A percentile compares a stretch with the other conserved stretches of the same genome.
Conservation (phyloP, 1,140 invertebrate species). For the Hyles euphorbiae region DNA sequence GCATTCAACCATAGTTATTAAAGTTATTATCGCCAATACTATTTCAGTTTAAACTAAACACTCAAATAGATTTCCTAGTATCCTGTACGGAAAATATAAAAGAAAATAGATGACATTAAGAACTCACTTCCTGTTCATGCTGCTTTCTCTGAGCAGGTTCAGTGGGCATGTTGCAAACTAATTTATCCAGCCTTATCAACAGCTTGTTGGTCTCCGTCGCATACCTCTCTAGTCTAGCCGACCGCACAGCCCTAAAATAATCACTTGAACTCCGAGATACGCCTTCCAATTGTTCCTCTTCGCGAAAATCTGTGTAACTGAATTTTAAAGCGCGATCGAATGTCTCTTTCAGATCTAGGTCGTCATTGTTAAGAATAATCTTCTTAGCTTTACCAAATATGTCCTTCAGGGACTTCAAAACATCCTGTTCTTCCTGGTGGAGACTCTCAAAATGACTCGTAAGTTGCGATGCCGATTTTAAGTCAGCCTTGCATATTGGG, state of each 20-base stretch:
- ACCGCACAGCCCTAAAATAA: slow-evolving; percentile 84
- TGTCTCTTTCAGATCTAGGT: slow-evolving; percentile 76
- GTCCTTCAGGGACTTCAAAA: slow-evolving; percentile 93
- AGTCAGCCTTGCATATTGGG: slow-evolving; percentile 93
- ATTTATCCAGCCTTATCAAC: slow-evolving; percentile 94
- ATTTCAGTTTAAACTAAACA: no score
- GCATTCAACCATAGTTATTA: no score
- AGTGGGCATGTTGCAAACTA: slow-evolving; percentile 88
- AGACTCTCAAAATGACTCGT: slow-evolving; percentile 91
- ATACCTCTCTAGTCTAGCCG: slow-evolving; percentile 85
- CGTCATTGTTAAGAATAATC: slow-evolving; percentile 89
- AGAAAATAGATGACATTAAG: slow-evolving; percentile 4
- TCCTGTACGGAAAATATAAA: no score
- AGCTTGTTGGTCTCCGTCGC: slow-evolving; percentile 97
- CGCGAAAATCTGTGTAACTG: slow-evolving; percentile 59
- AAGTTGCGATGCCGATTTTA: slow-evolving; percentile 87
- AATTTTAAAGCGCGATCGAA: slow-evolving; percentile 74
- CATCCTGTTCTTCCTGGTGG: slow-evolving; percentile 92
- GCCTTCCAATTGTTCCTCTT: slow-evolving; percentile 82
- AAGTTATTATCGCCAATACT: no score
- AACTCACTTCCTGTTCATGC: slow-evolving; percentile 78
- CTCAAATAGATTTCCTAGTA: no score
- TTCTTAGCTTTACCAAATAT: slow-evolving; percentile 93
- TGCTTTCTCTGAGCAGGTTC: slow-evolving; percentile 91
- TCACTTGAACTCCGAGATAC: slow-evolving; percentile 81